phyloP scores from a whole-genome alignment of 2,113 vertebrate species.

The Corythoichthys haematopterus region DNA sequence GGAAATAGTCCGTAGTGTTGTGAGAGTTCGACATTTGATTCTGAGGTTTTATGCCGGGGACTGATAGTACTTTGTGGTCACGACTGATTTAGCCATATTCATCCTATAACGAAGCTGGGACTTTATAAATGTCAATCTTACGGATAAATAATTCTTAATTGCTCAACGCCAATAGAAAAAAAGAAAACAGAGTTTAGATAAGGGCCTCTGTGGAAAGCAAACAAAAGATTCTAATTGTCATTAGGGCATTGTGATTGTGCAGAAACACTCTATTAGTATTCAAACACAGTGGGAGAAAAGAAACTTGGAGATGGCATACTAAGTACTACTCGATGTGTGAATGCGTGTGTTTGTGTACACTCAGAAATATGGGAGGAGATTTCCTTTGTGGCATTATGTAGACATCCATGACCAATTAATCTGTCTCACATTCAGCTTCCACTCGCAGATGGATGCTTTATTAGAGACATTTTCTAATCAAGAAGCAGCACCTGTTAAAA shows the following conservation, averaged over 20 bases:
- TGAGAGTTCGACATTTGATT: slow-evolving; percentile 21
- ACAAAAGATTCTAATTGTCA: slow-evolving; percentile 74
- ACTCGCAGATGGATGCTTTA: slow-evolving; percentile 74
- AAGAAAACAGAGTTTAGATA: slow-evolving; percentile 53
- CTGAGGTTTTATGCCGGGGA: slow-evolving; percentile 26
- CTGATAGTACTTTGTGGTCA: slow-evolving; percentile 25
- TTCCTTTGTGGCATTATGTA: slow-evolving; percentile 73
- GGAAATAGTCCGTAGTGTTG: slow-evolving; percentile 8
- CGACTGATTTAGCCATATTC: slow-evolving; percentile 50
- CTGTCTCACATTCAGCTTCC: slow-evolving; percentile 69
- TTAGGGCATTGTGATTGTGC: slow-evolving; percentile 70
- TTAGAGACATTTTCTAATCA: slow-evolving; percentile 70
- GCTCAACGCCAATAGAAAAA: slow-evolving; percentile 59
- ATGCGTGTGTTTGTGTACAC: slow-evolving; percentile 39
- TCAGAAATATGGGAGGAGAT: slow-evolving; percentile 63
- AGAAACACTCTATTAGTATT: slow-evolving; percentile 74
- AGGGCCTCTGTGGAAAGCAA: slow-evolving; percentile 70
- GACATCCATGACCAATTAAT: slow-evolving; percentile 76
- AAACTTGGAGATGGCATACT: slow-evolving; percentile 73
- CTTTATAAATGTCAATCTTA: slow-evolving; percentile 74
- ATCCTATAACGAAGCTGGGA: slow-evolving; percentile 58
- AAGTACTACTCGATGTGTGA: slow-evolving; percentile 50
- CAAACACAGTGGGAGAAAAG: slow-evolving; percentile 72
- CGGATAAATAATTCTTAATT: slow-evolving; percentile 76
- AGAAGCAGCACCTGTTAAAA: slow-evolving; percentile 67